Base-by-base conservation (phyloP, 2,888 invertebrate genomes). In the Hemaris fuciformis region DNA sequence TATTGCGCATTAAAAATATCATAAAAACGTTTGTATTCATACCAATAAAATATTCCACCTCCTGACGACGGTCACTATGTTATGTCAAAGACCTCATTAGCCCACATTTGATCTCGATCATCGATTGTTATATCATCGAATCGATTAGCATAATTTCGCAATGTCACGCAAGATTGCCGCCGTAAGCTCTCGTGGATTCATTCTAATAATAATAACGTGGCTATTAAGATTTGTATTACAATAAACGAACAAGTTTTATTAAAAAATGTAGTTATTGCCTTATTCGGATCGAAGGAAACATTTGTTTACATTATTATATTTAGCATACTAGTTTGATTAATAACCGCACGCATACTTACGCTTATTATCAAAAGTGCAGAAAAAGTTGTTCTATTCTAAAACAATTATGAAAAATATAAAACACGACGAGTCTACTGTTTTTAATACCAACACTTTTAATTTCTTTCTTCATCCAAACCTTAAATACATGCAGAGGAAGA, bases 121-220 rank as follows among this genome's bases (percentile, higher is more conserved):
- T 41, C 72, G 62, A 73, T 68, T 73, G 70, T 79, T 79, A 79
- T 76, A 68, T 79, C 70, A 79, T 69, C 67, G 66, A 57, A 61
- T 66, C 62, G 66, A 78, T 75, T 77, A 73, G 57, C 70, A 72
- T 74, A 74, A 66, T 71, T 69, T 67, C 64, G 70, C 66, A 76
- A 75, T 70, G 67, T 68, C 71, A 69, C 27, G 59, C 23, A 22
- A 56, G 23, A 15, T 41, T 34, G 27, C 27, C 41, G 20, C 10
- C 8, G 31, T 27, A n/a, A 10, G 25, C 31, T 45, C 45, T 45
- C 45, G 18, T 31, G 15, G 6, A 53, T 27, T 31, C 27, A 20
- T 13, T 31, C 18, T 25, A 42, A 41, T 43, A 25, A 8, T 42
- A 42, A 6, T 25, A 13, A 57, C 6, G 5, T n/a, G 10, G 8